A percentile compares a stretch with the other conserved stretches of the same genome.
phyloP scores from a whole-genome alignment of 2,113 vertebrate genomes.

The Ibidorhyncha struthersii region DNA sequence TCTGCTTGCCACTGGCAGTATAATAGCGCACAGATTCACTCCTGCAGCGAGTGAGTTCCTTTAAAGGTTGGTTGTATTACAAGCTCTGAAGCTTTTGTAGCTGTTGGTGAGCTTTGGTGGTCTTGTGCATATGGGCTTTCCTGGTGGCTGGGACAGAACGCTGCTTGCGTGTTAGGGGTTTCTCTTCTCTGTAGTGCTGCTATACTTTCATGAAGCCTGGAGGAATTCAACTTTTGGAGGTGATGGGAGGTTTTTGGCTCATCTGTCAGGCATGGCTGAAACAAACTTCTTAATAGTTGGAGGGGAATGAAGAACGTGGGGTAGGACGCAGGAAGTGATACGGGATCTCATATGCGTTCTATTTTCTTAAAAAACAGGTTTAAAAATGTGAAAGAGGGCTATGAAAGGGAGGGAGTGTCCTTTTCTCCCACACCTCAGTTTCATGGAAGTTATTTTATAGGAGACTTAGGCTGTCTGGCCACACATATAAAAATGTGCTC shows the following conservation, averaged over 20 bases:
- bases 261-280: neutral
- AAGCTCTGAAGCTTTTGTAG: neutral
- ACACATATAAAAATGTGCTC: neutral
- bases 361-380: neutral
- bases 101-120: neutral
- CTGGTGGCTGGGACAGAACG: neutral
- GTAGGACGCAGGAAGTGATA: neutral
- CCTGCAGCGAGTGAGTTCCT: neutral
- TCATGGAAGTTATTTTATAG: neutral
- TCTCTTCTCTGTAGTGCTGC: neutral
- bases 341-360: neutral
- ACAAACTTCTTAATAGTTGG: neutral
- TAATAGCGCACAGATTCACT: neutral
- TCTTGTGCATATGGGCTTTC: rapidly evolving
- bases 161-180: neutral
- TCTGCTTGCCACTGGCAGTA: neutral
- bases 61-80: neutral
- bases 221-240: neutral
- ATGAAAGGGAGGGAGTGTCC: neutral
- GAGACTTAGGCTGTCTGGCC: neutral
- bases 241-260: neutral
- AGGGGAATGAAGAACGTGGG: neutral
- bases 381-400: neutral
- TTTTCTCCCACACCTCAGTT: neutral
- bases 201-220: neutral